Evolutionary conservation across 2,113 vertebrate genomes (phyloP).

Genomic region (Alligator mississippiensis): DNA sequence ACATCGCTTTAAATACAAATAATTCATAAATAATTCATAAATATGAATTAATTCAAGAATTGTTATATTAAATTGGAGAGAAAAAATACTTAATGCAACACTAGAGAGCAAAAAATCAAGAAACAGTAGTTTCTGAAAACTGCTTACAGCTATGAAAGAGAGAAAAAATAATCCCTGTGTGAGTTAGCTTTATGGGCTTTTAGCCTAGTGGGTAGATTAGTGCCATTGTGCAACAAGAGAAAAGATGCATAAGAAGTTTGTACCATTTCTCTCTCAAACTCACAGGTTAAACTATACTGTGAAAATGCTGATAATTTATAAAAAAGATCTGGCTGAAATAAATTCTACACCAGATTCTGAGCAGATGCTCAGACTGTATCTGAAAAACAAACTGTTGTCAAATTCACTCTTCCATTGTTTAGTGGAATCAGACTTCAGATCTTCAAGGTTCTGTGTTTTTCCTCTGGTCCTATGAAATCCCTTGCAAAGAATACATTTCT

Average conservation of each 20-base stretch:
- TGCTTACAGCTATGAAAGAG: background rate
- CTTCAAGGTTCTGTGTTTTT: background rate
- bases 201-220: background rate
- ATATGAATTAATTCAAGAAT: background rate
- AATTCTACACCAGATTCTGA: background rate
- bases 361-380: no score
- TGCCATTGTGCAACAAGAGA: background rate
- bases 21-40: background rate
- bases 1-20: background rate
- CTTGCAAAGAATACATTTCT: rapidly evolving
- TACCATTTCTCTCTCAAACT: background rate
- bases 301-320: background rate
- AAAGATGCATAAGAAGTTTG: background rate
- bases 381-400: background rate
- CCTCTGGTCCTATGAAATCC: background rate
- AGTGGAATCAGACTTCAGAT: background rate
- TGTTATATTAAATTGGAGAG: background rate
- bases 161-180: background rate
- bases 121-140: background rate
- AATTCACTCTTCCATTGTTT: background rate
- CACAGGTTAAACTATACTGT: background rate
- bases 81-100: background rate
- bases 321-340: background rate
- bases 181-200: background rate
- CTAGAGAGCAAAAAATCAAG: background rate